Percentiles rank a stretch among this genome's conserved stretches.
These are phyloP conservation scores for Microplitis manilae DNA, from an alignment of 2,888 invertebrate genomes.

Conservation along the genomic window DNA sequence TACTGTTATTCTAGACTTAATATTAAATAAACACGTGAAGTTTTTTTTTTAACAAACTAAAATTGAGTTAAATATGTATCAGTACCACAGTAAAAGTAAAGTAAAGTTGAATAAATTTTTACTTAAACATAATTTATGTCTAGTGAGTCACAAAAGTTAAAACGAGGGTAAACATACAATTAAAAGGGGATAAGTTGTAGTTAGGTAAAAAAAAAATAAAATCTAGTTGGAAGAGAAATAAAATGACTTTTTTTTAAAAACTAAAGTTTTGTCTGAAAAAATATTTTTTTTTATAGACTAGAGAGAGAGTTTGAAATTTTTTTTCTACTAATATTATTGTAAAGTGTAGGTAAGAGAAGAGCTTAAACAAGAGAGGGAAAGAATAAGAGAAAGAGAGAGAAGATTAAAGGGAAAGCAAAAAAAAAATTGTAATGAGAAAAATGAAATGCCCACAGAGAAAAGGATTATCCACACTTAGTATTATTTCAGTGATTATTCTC, in stretches of 20 bases:
- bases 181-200: neutral
- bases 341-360: neutral
- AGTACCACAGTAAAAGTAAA: neutral
- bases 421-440: neutral
- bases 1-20: neutral
- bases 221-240: neutral
- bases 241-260: neutral
- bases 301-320: neutral
- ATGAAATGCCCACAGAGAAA: slow-evolving; percentile 1
- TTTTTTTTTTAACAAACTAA: neutral
- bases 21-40: neutral
- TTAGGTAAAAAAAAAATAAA: neutral
- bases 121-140: neutral
- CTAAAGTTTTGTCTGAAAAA: neutral
- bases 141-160: neutral
- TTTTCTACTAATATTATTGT: neutral
- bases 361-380: neutral
- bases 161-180: neutral
- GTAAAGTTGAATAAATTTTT: neutral
- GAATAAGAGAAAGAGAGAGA: neutral
- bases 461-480: neutral
- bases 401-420: neutral
- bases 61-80: neutral
- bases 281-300: neutral
- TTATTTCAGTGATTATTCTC: slow-evolving; percentile 1